These are phyloP conservation scores for Sceloporus tristichus DNA, from an alignment of 2,113 vertebrate genomes.

Conservation along the genomic window DNA sequence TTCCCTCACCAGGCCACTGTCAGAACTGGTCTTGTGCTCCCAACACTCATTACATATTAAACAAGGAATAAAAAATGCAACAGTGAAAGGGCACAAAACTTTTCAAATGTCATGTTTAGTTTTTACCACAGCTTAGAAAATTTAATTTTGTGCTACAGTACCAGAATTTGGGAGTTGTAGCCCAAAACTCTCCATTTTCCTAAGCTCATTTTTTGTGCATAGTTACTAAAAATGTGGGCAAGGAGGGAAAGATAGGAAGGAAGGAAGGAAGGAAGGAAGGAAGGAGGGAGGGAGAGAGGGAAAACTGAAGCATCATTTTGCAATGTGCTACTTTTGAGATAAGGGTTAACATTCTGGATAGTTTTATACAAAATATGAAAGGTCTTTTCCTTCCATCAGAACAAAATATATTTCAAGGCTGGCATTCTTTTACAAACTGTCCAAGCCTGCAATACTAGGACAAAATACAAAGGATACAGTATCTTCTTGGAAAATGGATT, in stretches of 20 bases:
- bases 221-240: neutral
- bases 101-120: too few relatives aligned
- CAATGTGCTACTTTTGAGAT: neutral
- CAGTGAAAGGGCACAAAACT: too few relatives aligned
- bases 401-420: neutral
- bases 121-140: too few relatives aligned
- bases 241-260: too few relatives aligned
- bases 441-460: neutral
- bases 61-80: neutral
- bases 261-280: too few relatives aligned
- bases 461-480: conserved; percentile 81
- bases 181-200: too few relatives aligned
- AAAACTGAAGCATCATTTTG: neutral
- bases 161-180: too few relatives aligned
- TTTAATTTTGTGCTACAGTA: too few relatives aligned
- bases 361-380: neutral
- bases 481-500: conserved; percentile 76
- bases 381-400: neutral
- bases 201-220: neutral
- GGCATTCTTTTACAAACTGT: neutral
- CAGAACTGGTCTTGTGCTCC: too few relatives aligned
- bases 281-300: too few relatives aligned
- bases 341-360: neutral
- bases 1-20: too few relatives aligned
- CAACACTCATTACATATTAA: neutral